Conservation (phyloP, 2,113 vertebrate genomes). For the Diphyllodes magnificus region DNA sequence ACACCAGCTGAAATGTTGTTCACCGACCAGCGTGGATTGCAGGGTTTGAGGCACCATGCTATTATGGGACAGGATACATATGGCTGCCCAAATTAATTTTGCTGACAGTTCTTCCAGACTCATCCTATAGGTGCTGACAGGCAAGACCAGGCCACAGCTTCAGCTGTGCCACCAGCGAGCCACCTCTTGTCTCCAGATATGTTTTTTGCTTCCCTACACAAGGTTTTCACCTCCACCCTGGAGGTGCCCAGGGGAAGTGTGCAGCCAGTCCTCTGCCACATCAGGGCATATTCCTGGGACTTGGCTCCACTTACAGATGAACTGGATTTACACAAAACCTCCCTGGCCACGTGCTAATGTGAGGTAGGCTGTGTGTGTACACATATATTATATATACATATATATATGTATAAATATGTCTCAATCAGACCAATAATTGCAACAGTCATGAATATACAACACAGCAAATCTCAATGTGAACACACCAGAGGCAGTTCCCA, state of each 20-base stretch:
- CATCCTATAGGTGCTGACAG: background rate
- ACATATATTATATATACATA: no score
- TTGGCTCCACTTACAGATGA: background rate
- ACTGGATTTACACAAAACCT: background rate
- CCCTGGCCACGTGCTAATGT: fast-evolving
- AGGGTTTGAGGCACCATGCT: background rate
- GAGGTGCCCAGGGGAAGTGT: background rate
- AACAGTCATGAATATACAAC: background rate
- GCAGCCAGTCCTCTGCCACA: background rate
- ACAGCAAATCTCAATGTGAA: background rate
- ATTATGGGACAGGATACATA: background rate
- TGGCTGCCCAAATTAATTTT: background rate
- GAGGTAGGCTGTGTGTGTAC: background rate
- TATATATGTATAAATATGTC: background rate
- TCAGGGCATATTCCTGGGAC: background rate
- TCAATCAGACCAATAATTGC: background rate
- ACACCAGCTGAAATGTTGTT: background rate
- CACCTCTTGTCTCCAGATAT: background rate
- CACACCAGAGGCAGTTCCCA: background rate
- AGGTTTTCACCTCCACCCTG: background rate
- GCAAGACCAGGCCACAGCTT: background rate
- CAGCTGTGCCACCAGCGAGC: background rate
- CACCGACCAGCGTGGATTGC: background rate
- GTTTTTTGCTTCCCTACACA: background rate
- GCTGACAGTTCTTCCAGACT: background rate